Percentiles rank a stretch among this genome's conserved stretches.
phyloP scores from a whole-genome alignment of 2,113 vertebrate species.

The Pygoscelis adeliae region DNA sequence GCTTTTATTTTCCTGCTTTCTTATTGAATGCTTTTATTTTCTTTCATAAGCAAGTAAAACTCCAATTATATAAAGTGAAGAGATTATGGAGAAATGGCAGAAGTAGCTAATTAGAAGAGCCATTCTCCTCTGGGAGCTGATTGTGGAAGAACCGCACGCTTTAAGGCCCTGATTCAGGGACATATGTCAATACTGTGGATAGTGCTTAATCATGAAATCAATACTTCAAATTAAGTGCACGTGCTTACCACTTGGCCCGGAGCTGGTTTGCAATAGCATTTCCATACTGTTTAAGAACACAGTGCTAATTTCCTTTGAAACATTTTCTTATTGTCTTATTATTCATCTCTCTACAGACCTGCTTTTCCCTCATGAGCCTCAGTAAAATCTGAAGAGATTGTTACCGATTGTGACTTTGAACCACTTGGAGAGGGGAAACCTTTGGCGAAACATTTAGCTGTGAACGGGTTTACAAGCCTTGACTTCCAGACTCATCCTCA shows the following conservation, averaged over 20 bases:
- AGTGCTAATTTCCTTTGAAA: not conserved
- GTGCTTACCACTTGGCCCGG: not conserved
- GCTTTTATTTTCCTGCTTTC: not conserved
- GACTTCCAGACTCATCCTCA: not conserved
- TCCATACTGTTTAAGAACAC: not conserved
- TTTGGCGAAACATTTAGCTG: not conserved
- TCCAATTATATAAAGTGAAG: not conserved
- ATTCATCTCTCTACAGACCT: not conserved
- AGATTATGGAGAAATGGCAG: not conserved
- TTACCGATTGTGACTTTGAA: not conserved
- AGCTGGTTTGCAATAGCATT: not conserved
- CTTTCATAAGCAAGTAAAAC: conserved; percentile 13
- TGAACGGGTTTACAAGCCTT: not conserved
- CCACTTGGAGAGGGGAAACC: rapidly evolving
- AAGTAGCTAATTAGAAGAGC: conserved; percentile 41
- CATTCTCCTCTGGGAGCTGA: not conserved
- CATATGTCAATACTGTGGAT: conserved; percentile 28
- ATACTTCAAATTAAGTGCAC: not conserved
- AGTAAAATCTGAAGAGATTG: not conserved
- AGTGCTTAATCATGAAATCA: conserved; percentile 50
- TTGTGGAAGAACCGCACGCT: not conserved
- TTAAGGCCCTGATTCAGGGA: conserved; percentile 7
- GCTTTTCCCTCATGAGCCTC: not conserved
- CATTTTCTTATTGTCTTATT: not conserved
- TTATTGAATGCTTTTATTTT: conserved; percentile 6